Evolutionary conservation across 2,113 vertebrate species (phyloP), one percentile per base, ranked within the genome.

Genomic region (Neogale vison): DNA sequence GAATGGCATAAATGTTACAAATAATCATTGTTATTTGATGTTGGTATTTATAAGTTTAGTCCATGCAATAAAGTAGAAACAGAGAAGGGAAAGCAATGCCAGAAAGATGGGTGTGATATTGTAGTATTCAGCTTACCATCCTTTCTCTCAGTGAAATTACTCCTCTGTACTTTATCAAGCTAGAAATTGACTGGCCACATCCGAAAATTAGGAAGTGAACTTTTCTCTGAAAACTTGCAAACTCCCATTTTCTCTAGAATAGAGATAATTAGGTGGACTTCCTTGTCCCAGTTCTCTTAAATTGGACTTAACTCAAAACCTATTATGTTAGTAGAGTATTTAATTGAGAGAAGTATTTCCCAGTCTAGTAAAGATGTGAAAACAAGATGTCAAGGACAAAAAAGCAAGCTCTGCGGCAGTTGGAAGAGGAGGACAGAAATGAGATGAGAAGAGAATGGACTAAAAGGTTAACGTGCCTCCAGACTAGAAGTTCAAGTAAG

Each of bases 201-300:
- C 61, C 24, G 2, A 67, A 90, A 90, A 95, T 95, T 81, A 95
- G 69, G 20, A 88, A 34, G n/a, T 65, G 4, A 92, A 45, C 4
- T 76, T 79, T 69, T 63, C 39, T 89, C 47, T 88, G 50, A 61
- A 94, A 93, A 88, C 42, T 52, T 88, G 15, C 34, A 95, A 77
- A 77, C 39, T 72, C 50, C 55, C 15, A 77, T 88, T 93, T 97
- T 94, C 23, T 74, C 67, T 67, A 52, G 24, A 86, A 76, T 4
- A 55, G 79, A 86, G 45, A 92, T 77, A 92, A 95, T 96, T 88
- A 97, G 45, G 55, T 95, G 72, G 31, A 89, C 7, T 95, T 76
- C 42, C 67, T 88, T 84, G 47, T 91, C 12, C 36, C 55, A 2
- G 24, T 57, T 69, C 57, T 76, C n/a, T 92, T 94, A 87, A 90